Conservation (phyloP, 2,797 vertebrate species). For the Anomalospiza imberbis region DNA sequence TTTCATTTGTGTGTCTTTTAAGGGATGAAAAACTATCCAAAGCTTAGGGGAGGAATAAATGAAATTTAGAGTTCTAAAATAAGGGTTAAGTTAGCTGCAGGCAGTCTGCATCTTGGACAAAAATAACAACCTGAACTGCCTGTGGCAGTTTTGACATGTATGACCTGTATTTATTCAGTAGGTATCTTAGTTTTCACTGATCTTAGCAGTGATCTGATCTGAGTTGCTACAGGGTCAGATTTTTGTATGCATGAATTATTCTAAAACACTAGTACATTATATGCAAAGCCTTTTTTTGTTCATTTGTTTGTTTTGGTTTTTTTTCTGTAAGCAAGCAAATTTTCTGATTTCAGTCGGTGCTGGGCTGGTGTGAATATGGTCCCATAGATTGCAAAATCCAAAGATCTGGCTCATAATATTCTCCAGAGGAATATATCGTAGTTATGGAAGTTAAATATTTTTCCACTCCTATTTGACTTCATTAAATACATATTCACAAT, state of each 20-base stretch:
- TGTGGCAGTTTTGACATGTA: conserved; percentile 20
- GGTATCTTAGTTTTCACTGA: conserved; percentile 21
- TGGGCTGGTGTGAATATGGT: conserved; percentile 22
- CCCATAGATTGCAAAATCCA: not conserved
- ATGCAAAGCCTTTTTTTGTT: not conserved
- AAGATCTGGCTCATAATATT: not conserved
- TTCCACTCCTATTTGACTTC: not conserved
- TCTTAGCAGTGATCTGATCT: not conserved
- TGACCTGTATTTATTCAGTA: not conserved
- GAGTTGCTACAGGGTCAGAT: not conserved
- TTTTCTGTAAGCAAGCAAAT: not conserved
- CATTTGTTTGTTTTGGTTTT: not conserved
- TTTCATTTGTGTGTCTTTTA: not conserved
- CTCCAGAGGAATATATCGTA: not conserved
- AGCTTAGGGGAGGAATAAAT: not conserved
- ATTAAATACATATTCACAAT: not conserved
- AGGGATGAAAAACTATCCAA: not conserved
- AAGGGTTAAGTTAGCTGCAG: not conserved
- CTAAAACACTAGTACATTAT: not conserved
- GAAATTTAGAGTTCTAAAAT: not conserved
- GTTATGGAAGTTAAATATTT: not conserved
- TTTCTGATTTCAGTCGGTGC: conserved; percentile 22
- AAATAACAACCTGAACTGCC: not conserved
- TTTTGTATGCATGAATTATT: conserved; percentile 20
- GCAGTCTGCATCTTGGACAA: not conserved